A percentile compares a stretch with the other conserved stretches of the same genome.
These are phyloP conservation scores for Lanius collurio DNA, from an alignment of 2,113 vertebrate species.

Conservation along the genomic window DNA sequence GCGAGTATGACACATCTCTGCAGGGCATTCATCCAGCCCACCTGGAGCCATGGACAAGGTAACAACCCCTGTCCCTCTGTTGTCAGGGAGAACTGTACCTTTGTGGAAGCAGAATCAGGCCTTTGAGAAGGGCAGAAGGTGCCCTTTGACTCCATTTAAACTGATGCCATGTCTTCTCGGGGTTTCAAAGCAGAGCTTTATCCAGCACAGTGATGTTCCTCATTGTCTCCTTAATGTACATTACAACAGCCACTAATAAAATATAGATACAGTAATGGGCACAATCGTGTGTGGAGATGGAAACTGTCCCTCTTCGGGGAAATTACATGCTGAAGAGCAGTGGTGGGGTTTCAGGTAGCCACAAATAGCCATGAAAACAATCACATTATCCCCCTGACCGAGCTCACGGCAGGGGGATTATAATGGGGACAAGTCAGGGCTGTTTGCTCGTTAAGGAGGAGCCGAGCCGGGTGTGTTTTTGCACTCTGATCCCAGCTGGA, in stretches of 20 bases:
- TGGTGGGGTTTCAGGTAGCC: neutral
- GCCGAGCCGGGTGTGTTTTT: neutral
- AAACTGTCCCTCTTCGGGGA: neutral
- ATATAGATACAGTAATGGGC: neutral
- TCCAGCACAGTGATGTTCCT: neutral
- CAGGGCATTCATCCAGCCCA: neutral
- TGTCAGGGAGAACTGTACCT: neutral
- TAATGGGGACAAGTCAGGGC: neutral
- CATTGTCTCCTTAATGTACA: neutral
- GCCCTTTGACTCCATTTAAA: neutral
- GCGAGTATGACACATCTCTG: fast-evolving
- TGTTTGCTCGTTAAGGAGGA: neutral
- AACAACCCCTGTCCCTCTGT: neutral
- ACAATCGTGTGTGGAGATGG: neutral
- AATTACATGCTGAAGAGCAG: neutral
- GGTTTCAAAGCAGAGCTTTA: neutral
- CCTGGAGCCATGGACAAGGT: neutral
- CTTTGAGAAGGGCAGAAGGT: neutral
- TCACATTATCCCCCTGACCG: neutral
- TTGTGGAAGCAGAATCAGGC: neutral
- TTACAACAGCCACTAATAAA: neutral
- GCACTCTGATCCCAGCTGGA: neutral
- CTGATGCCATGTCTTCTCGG: neutral
- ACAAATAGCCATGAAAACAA: neutral
- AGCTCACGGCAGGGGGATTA: neutral